phyloP scores from a whole-genome alignment of 2,113 vertebrate genomes.

The Xenopus tropicalis region DNA sequence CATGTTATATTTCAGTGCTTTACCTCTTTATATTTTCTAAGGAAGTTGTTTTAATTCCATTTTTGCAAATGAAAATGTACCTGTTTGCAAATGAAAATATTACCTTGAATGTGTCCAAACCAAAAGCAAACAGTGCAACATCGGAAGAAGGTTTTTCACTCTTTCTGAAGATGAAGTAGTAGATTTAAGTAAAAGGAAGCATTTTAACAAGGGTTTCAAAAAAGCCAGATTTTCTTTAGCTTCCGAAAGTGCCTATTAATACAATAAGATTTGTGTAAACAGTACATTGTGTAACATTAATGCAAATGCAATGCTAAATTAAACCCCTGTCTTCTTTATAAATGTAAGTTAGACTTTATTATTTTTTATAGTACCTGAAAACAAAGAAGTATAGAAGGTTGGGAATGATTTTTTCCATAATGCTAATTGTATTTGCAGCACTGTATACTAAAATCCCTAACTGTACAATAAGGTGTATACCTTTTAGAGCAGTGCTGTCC shows the following conservation, averaged over 20 bases:
- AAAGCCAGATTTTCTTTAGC: conserved; percentile 35
- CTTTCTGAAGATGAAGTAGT: conserved; percentile 10
- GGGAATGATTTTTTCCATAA: no score
- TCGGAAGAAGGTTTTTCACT: conserved; percentile 17
- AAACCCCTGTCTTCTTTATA: no score
- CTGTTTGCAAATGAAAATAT: background rate
- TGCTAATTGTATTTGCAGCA: no score
- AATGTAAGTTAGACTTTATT: no score
- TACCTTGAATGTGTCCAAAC: conserved; percentile 46
- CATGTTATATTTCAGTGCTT: no score
- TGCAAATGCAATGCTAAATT: no score
- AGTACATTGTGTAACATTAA: background rate
- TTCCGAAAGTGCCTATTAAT: conserved; percentile 20
- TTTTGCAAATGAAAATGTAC: background rate
- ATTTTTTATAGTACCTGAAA: no score
- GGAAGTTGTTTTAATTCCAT: background rate
- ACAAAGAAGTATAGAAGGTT: no score
- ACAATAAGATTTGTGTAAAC: background rate
- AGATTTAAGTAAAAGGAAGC: conserved; percentile 23
- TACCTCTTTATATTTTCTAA: background rate
- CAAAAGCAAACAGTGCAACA: conserved; percentile 30
- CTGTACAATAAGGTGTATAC: no score
- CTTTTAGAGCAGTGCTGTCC: no score
- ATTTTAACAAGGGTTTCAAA: conserved; percentile 21
- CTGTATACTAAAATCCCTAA: no score